Base-by-base conservation (phyloP, 2,797 vertebrate genomes). In the Staurois parvus region DNA sequence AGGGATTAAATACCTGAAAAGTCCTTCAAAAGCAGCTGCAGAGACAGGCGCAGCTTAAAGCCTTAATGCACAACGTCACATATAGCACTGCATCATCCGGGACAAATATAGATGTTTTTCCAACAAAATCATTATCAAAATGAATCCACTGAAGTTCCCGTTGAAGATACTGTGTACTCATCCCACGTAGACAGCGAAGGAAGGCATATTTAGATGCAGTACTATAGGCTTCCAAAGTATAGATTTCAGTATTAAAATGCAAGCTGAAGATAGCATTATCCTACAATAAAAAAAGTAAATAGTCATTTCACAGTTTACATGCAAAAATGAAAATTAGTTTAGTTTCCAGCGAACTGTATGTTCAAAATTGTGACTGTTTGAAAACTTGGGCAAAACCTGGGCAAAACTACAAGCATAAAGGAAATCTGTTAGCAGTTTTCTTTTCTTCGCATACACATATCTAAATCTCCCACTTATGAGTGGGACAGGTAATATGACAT, bases 161-260 rank as follows among this genome's bases (percentile, higher is more conserved):
- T 19, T 32, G 21, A 10, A 66, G 42, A 30, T 0, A 3, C 2
- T 19, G 17, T 24, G 40, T n/a, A 66, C 81, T 88, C 62, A 11
- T 45, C 26, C 76, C 48, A 30, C 66, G 15, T 8, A 40, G 68
- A 19, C 40, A 78, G 21, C 77, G 56, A 1, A 66, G 34, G 52
- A 84, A 85, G 1, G 30, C 79, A 52, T 83, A 79, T 59, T 83
- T 81, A 11, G 67, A 67, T 69, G 75, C 83, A 6, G 87, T 83
- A 26, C 69, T 76, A 9, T 69, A 45, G 3, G 0, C 68, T 66
- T 67, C 62, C 37, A 75, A 15, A 42, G 30, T 80, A 17, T 2
- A 28, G 32, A 28, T 3, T 1, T 42, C 1, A 10, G 37, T 32
- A 67, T 29, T 72, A 68, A 84, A 88, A 21, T 67, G 67, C 32